Evolutionary conservation across 2,113 vertebrate species (phyloP).

Genomic region (Ammodytes dubius): DNA sequence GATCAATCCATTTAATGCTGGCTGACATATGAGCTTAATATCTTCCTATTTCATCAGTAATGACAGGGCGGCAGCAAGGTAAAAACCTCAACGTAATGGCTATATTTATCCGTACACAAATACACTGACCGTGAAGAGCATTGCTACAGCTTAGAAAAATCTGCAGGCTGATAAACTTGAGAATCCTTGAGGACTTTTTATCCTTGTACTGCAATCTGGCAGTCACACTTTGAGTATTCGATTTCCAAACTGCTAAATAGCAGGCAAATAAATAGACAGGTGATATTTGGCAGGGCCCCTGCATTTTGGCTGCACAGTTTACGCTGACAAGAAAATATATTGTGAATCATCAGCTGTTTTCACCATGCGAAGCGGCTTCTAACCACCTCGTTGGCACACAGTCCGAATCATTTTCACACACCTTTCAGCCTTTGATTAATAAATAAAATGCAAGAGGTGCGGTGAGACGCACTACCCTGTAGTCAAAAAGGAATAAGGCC

Average conservation of each 20-base stretch:
- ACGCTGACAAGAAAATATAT: conserved; percentile 72
- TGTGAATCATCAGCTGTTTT: conserved; percentile 75
- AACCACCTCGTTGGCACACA: conserved; percentile 46
- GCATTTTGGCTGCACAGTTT: conserved; percentile 54
- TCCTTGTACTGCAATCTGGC: conserved; percentile 13
- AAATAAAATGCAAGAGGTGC: conserved; percentile 60
- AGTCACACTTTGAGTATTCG: conserved; percentile 39
- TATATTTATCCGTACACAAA: conserved; percentile 59
- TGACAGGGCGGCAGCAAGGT: conserved; percentile 28
- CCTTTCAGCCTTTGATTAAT: conserved; percentile 70
- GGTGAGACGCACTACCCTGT: conserved; percentile 18
- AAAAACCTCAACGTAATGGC: conserved; percentile 35
- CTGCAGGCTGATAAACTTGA: conserved; percentile 51
- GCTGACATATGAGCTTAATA: conserved; percentile 41
- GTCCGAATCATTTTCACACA: conserved; percentile 62
- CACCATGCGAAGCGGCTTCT: conserved; percentile 40
- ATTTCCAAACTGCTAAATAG: conserved; percentile 58
- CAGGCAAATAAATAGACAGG: conserved; percentile 45
- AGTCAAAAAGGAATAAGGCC: conserved; percentile 66
- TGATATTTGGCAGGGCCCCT: conserved; percentile 51
- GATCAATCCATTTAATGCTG: conserved; percentile 61
- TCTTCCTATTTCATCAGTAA: conserved; percentile 50
- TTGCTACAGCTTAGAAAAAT: conserved; percentile 24
- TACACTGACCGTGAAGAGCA: conserved; percentile 52
- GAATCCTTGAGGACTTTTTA: conserved; percentile 41